Conservation (phyloP, 2,888 invertebrate species). For the Argyresthia goedartella region DNA sequence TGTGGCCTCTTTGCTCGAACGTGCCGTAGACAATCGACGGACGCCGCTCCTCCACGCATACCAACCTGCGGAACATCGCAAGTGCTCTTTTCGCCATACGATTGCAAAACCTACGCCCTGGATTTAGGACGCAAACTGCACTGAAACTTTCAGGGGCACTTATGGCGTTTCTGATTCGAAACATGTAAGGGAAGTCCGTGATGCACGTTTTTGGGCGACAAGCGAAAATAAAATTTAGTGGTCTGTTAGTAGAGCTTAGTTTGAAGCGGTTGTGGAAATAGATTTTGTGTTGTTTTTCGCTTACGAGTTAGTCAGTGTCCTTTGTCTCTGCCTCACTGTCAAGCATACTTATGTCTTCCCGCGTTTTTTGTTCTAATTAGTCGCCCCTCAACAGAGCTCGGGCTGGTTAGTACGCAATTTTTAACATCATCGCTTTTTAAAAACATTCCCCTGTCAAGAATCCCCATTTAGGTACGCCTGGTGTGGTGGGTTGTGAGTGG, state of each 20-base stretch:
- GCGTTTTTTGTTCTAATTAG: slow-evolving; percentile 71
- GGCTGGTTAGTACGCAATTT: slow-evolving; percentile 14
- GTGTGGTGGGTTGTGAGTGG: no score
- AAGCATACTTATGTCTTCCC: slow-evolving; percentile 68
- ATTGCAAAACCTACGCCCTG: neutral
- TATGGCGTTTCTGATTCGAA: neutral
- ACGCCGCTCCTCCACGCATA: slow-evolving; percentile 65
- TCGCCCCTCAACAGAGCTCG: slow-evolving; percentile 43
- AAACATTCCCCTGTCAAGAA: no score
- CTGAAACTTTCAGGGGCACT: neutral
- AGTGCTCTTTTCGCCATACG: neutral
- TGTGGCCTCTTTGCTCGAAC: slow-evolving; percentile 65
- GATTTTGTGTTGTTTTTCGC: slow-evolving; percentile 37
- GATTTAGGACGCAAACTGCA: neutral
- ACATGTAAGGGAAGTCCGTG: neutral
- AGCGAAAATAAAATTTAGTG: neutral
- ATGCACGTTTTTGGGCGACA: neutral
- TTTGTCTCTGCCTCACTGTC: slow-evolving; percentile 68
- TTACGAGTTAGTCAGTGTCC: slow-evolving; percentile 21
- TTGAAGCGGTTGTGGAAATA: slow-evolving; percentile 20
- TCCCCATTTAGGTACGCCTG: neutral
- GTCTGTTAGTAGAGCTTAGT: neutral
- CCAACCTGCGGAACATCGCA: neutral
- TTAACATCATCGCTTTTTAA: slow-evolving; percentile 3
- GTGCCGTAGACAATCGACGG: slow-evolving; percentile 67